These are phyloP conservation scores for Micropoecilia bifurca DNA, from an alignment of 2,797 vertebrate genomes.

Conservation along the genomic window DNA sequence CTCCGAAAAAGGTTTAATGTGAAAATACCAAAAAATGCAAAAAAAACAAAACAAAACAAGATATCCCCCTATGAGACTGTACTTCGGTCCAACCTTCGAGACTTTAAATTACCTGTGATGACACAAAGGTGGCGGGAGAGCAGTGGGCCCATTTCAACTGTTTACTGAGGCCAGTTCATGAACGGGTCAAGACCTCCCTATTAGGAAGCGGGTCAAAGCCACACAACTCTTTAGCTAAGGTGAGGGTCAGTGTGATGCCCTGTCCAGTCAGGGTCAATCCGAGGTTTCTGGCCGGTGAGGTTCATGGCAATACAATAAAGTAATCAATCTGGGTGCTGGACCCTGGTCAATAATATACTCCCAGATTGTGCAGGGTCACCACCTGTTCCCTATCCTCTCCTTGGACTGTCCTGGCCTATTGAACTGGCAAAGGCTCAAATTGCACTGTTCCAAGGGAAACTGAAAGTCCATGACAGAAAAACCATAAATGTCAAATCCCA, in stretches of 20 bases:
- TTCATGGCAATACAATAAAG: constrained; percentile 87
- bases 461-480: constrained; percentile 26
- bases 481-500: constrained; percentile 32
- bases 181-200: constrained; percentile 77
- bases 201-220: constrained; percentile 84
- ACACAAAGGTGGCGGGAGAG: constrained; percentile 56
- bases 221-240: constrained; percentile 85
- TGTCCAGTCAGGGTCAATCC: constrained; percentile 77
- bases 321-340: constrained; percentile 80
- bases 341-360: constrained; percentile 85
- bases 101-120: constrained; percentile 80
- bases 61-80: constrained; percentile 52
- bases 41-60: constrained; percentile 14
- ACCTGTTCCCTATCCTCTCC: constrained; percentile 83
- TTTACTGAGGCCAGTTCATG: constrained; percentile 62
- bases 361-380: constrained; percentile 77
- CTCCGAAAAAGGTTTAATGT: constrained; percentile 68
- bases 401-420: constrained; percentile 78
- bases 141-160: constrained; percentile 58
- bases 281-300: constrained; percentile 82
- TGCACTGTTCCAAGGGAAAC: constrained; percentile 61
- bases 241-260: constrained; percentile 80
- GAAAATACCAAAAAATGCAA: constrained; percentile 48
- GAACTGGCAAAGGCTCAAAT: constrained; percentile 63
- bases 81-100: constrained; percentile 44